Percentiles rank a stretch among this genome's conserved stretches.
These are phyloP conservation scores for Ammodytes dubius DNA, from an alignment of 2,113 vertebrate species.

Conservation along the genomic window DNA sequence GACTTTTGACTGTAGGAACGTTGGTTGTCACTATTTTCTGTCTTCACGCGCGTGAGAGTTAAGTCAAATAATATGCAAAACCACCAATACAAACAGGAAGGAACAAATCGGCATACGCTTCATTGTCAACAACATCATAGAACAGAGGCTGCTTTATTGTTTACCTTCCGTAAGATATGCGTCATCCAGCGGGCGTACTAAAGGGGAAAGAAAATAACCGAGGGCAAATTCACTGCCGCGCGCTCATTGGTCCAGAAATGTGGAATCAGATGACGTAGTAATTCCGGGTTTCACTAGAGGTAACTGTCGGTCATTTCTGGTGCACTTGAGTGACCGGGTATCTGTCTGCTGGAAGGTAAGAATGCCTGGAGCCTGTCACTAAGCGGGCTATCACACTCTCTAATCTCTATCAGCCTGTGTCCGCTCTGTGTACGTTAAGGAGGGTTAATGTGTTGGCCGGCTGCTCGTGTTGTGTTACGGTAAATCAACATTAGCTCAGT, in stretches of 20 bases:
- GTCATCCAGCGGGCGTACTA: conserved; percentile 8
- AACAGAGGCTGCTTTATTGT: neutral
- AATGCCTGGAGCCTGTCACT: conserved; percentile 12
- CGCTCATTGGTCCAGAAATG: conserved; percentile 81
- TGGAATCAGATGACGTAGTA: conserved; percentile 87
- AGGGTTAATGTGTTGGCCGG: neutral
- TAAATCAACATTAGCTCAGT: no score
- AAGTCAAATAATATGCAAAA: neutral
- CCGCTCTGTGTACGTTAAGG: conserved; percentile 15
- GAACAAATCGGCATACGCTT: neutral
- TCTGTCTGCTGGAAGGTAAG: conserved; percentile 71
- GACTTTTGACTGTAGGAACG: no score
- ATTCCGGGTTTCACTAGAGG: conserved; percentile 81
- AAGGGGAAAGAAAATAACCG: neutral
- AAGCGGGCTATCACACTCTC: conserved; percentile 42
- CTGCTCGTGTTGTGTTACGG: no score
- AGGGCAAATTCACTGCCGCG: neutral
- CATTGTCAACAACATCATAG: neutral
- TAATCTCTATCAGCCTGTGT: conserved; percentile 53
- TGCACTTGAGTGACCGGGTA: conserved; percentile 3
- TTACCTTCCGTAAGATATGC: conserved; percentile 22
- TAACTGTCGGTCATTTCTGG: conserved; percentile 85
- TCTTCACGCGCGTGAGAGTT: no score
- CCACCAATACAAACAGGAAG: no score
- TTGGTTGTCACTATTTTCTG: no score